These are phyloP conservation scores for Megaceryle torquata DNA, from an alignment of 2,113 vertebrate species.

Conservation along the genomic window DNA sequence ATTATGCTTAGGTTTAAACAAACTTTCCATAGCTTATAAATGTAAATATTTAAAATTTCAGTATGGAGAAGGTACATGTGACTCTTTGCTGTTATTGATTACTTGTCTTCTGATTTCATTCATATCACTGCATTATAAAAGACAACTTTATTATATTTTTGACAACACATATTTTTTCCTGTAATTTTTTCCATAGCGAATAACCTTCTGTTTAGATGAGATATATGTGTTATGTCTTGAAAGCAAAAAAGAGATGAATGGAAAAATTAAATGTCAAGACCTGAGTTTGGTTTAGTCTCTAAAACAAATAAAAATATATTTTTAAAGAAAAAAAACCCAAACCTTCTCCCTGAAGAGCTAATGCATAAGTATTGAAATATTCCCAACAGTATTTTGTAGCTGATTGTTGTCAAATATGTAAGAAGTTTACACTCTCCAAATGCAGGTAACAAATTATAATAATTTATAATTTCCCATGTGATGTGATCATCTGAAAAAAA, in stretches of 20 bases:
- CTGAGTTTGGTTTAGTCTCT: neutral
- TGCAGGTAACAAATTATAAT: accelerated
- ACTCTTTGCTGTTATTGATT: neutral
- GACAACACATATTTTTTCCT: neutral
- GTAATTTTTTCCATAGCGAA: neutral
- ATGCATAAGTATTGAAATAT: neutral
- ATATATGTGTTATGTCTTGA: neutral
- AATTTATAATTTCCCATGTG: neutral
- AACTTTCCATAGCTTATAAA: neutral
- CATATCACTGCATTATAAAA: neutral
- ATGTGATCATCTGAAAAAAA: neutral
- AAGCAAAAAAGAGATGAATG: neutral
- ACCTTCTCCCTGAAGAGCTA: neutral
- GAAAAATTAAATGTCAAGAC: neutral
- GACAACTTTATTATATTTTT: neutral
- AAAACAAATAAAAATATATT: neutral
- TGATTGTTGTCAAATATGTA: neutral
- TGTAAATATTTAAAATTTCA: neutral
- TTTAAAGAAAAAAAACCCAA: neutral
- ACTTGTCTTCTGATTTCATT: neutral
- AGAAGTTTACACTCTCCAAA: neutral
- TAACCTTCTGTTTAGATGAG: neutral
- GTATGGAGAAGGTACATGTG: neutral
- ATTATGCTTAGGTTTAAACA: neutral
- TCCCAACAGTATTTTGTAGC: neutral